Evolutionary conservation across 2,888 invertebrate genomes (phyloP).

Genomic region (Dione vanillae): DNA sequence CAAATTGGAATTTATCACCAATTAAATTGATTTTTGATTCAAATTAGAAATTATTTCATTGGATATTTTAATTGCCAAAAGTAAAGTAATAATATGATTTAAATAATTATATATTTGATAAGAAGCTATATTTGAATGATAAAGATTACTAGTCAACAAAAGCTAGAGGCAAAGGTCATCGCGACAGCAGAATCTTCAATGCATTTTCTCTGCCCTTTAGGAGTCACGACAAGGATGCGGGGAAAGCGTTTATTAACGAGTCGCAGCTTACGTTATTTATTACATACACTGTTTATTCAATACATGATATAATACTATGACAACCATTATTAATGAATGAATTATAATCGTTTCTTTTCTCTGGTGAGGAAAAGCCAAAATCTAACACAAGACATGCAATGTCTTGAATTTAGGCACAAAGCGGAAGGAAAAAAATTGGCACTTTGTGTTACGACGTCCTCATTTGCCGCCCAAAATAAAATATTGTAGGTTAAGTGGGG

Average conservation of each 20-base stretch:
- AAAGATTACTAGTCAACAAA: constrained; percentile 19
- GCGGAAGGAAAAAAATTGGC: too few species aligned
- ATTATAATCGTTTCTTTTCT: too few species aligned
- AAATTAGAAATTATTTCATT: too few species aligned
- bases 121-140: constrained; percentile 22
- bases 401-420: too few species aligned
- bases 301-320: neutral
- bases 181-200: constrained; percentile 59
- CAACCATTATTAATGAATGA: too few species aligned
- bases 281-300: constrained; percentile 1
- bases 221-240: constrained; percentile 50
- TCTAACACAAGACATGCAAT: too few species aligned
- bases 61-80: neutral
- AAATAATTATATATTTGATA: neutral
- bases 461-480: too few species aligned
- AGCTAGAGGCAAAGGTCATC: constrained; percentile 59
- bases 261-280: neutral
- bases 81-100: neutral
- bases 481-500: too few species aligned
- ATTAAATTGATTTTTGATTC: too few species aligned
- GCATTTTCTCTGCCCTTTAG: constrained; percentile 70
- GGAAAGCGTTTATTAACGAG: constrained; percentile 30
- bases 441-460: too few species aligned
- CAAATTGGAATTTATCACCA: too few species aligned
- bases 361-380: too few species aligned